phyloP scores from a whole-genome alignment of 2,797 vertebrate genomes.

The Rhinogobio ventralis region DNA sequence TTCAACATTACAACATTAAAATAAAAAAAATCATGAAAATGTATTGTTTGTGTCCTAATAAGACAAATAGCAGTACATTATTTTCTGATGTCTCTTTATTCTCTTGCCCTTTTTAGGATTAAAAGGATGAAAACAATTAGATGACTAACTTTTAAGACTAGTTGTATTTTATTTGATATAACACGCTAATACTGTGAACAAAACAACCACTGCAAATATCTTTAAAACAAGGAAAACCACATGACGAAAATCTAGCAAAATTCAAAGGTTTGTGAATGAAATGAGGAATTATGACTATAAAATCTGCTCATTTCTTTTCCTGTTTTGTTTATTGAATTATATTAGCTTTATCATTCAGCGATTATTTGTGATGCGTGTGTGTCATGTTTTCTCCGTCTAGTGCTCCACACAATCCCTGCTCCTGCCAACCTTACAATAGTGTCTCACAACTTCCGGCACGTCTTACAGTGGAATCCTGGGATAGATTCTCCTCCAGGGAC shows the following conservation, averaged over 20 bases:
- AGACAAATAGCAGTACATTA: not conserved
- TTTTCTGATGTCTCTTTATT: not conserved
- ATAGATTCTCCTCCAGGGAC: conserved; percentile 27
- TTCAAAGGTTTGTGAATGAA: no score
- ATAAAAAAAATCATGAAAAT: not conserved
- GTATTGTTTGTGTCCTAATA: not conserved
- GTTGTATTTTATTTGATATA: not conserved
- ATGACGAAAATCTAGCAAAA: not conserved
- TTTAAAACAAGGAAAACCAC: not conserved
- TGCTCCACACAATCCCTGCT: conserved; percentile 26
- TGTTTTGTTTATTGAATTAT: not conserved
- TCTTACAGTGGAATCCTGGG: conserved; percentile 51
- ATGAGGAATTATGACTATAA: not conserved
- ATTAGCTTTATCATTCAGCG: no score
- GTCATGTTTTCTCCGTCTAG: not conserved
- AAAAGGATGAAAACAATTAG: no score
- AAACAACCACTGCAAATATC: not conserved
- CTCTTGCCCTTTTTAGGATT: not conserved
- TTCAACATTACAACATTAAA: not conserved
- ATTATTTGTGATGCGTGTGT: not conserved
- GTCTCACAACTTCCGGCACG: conserved; percentile 50
- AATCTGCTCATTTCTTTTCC: not conserved
- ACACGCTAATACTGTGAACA: not conserved
- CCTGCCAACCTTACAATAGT: conserved; percentile 21
- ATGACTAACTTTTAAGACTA: not conserved